A percentile compares a stretch with the other conserved stretches of the same genome.
Conservation (phyloP, 1,140 invertebrate species). For the Drepana arcuata region DNA sequence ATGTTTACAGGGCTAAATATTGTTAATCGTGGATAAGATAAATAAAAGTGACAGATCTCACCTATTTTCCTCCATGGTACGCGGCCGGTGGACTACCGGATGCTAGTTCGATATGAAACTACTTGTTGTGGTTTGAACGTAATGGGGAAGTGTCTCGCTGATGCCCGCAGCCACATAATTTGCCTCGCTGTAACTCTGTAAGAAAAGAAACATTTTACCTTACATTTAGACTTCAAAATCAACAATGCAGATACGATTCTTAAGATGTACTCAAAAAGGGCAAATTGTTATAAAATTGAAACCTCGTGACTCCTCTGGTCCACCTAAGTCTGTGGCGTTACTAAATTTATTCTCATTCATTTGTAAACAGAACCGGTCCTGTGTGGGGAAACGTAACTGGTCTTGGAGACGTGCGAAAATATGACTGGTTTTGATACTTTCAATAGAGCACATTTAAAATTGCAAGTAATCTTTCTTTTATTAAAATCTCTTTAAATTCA, state of each 20-base stretch:
- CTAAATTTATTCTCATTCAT: too few species aligned
- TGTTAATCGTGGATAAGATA: too few species aligned
- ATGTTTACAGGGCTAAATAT: too few species aligned
- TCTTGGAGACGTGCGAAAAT: too few species aligned
- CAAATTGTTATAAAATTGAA: not conserved
- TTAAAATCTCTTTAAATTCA: too few species aligned
- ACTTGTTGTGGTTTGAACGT: slow-evolving; percentile 17
- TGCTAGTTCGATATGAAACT: slow-evolving; percentile 21
- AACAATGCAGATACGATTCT: not conserved
- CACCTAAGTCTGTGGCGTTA: too few species aligned
- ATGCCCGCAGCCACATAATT: slow-evolving; percentile 39
- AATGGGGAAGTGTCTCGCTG: slow-evolving; percentile 12
- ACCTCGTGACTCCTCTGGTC: too few species aligned
- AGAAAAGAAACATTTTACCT: slow-evolving; percentile 6
- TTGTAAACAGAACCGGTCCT: too few species aligned
- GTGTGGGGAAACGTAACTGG: too few species aligned
- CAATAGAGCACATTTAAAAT: too few species aligned
- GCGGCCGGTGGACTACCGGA: slow-evolving; percentile 31
- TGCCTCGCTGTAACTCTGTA: slow-evolving; percentile 23
- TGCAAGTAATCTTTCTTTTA: too few species aligned
- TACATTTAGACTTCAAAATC: not conserved
- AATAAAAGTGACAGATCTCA: slow-evolving; percentile 13
- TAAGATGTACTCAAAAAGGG: slow-evolving; percentile 5
- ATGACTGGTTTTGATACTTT: too few species aligned
- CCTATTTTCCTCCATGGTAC: slow-evolving; percentile 44